A percentile compares a stretch with the other conserved stretches of the same genome.
Conservation (phyloP, 2,113 vertebrate genomes). For the Poecile atricapillus region DNA sequence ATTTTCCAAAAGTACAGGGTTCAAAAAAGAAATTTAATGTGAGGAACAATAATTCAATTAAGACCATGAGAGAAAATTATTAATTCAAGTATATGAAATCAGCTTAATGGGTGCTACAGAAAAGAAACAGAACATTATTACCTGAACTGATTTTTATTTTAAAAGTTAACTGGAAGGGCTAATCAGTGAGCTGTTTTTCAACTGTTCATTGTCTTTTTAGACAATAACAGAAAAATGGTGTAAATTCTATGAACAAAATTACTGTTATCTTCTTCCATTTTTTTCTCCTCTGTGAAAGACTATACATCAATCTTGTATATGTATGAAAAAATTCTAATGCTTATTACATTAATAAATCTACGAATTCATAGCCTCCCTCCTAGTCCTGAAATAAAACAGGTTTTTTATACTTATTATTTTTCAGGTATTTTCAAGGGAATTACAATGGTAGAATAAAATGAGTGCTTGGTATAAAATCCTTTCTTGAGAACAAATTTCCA, state of each 20-base stretch:
- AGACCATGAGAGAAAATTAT: neutral
- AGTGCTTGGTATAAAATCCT: neutral
- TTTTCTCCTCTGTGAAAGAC: neutral
- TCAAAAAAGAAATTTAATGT: neutral
- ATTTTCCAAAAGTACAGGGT: neutral
- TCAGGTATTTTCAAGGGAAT: neutral
- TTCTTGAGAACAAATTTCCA: neutral
- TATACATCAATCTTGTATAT: neutral
- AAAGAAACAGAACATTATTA: neutral
- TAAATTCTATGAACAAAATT: neutral
- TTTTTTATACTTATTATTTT: neutral
- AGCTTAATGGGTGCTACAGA: neutral
- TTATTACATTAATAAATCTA: neutral
- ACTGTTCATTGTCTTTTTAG: neutral
- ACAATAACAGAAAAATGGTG: neutral
- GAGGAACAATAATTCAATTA: neutral
- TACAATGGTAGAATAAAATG: neutral
- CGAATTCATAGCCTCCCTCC: neutral
- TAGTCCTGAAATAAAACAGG: accelerated
- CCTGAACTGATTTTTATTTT: neutral
- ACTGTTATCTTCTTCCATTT: neutral
- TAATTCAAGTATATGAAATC: neutral
- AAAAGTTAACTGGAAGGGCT: neutral
- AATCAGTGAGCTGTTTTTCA: neutral
- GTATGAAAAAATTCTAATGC: neutral